Percentiles rank a stretch among this genome's conserved stretches.
Evolutionary conservation across 2,888 invertebrate species (phyloP).

Genomic region (Sphinx pinastri): DNA sequence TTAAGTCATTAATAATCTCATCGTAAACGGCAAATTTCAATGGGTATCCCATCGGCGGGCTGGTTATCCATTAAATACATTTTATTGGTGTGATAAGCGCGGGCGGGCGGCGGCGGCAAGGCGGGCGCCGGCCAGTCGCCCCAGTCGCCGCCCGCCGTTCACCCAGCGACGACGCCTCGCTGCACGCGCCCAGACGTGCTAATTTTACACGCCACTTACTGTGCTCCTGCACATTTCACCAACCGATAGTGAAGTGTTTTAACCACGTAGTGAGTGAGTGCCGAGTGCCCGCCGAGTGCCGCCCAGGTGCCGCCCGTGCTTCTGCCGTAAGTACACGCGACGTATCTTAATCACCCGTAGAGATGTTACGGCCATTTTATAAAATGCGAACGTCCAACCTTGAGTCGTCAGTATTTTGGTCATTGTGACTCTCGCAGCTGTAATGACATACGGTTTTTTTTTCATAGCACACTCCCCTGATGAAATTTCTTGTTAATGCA

Average conservation of each 20-base stretch:
- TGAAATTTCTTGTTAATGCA: slow-evolving; percentile 33
- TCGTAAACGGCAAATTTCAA: slow-evolving; percentile 70
- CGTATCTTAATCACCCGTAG: slow-evolving; percentile 64
- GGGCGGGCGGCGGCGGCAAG: slow-evolving; percentile 70
- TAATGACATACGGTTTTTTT: slow-evolving; percentile 49
- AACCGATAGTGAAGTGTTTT: slow-evolving; percentile 74
- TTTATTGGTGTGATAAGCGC: slow-evolving; percentile 79
- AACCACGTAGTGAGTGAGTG: slow-evolving; percentile 33
- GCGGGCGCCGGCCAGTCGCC: slow-evolving; percentile 75
- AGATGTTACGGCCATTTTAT: slow-evolving; percentile 76
- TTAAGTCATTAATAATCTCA: slow-evolving; percentile 63
- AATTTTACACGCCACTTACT: slow-evolving; percentile 72
- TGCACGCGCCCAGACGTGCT: slow-evolving; percentile 58
- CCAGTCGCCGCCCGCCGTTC: slow-evolving; percentile 72
- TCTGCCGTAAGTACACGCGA: slow-evolving; percentile 61
- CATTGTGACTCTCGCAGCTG: slow-evolving; percentile 65
- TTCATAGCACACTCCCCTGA: slow-evolving; percentile 31
- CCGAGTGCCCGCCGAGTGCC: slow-evolving; percentile 46
- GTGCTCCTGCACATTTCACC: slow-evolving; percentile 61
- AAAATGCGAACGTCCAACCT: slow-evolving; percentile 70
- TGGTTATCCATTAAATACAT: slow-evolving; percentile 81
- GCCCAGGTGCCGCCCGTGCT: slow-evolving; percentile 31
- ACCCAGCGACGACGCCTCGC: slow-evolving; percentile 62
- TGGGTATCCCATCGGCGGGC: slow-evolving; percentile 65
- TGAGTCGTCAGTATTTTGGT: slow-evolving; percentile 76